Base-by-base conservation (phyloP, 30 jellyfish, hydroid and myxozoan genomes). In the Hydractinia echinata region DNA sequence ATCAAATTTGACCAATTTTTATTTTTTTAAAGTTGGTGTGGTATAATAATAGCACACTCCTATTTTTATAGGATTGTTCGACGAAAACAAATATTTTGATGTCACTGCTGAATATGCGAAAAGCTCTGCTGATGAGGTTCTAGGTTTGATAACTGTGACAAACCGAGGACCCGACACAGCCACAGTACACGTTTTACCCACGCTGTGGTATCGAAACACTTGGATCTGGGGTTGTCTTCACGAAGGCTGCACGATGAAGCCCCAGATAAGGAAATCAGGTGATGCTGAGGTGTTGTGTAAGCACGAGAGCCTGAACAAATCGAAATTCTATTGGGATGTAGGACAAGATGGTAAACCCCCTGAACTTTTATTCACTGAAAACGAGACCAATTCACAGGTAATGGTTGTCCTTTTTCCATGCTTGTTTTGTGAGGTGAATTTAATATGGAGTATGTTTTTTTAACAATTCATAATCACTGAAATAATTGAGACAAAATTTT, bases 141-240 rank as follows among this genome's bases (percentile, higher is more conserved):
- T 91, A 4, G 84, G 94, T 62, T 76, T 80, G 83, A 91, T 91
- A 19, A 91, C 97, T 0, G 95, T 91, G 30, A 87, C 92, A 1
- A 91, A 91, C 87, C 82, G 97, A 19, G 94, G 96, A 53, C 91
- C 88, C 8, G 97, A 85, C 19, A 83, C 61, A 54, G 87, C 97
- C 8, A 76, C 82, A 11, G 68, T 91, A 21, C 91, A 81, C 66
- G 96, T 91, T 10, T 69, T 91, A 51, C 97, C 97, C 53, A 91
- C 97, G 0, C 84, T 91, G 7, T 85, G 95, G 94, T 91, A 66
- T 81, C 90, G 97, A n/a, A 91, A 91, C 87, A 85, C 97, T 66
- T 91, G 97, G 97, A 85, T 91, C 4, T 91, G 97, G 97, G 97
- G 97, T 4, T 91, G 97, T 76, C 82, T 77, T 54, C 97, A 91